Evolutionary conservation across 2,797 vertebrate species (phyloP).

Genomic region (Falco novaeseelandiae): DNA sequence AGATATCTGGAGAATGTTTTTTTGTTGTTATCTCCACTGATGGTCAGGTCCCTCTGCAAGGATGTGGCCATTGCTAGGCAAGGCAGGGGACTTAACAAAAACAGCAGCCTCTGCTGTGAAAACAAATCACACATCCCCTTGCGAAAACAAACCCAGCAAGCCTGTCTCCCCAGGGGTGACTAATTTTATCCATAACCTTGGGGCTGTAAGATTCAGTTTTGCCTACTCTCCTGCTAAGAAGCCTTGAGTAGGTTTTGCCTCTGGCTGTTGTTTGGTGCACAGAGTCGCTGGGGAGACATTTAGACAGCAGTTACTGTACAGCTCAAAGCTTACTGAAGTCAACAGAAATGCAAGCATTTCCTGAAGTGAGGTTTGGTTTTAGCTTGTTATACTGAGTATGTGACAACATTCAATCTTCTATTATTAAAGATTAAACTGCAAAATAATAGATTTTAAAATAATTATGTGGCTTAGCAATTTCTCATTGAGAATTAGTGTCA

Average conservation of each 20-base stretch:
- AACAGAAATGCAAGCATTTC: not conserved
- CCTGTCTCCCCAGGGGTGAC: not conserved
- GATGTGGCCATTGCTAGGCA: too few species aligned
- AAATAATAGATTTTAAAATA: constrained; percentile 1
- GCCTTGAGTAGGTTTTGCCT: not conserved
- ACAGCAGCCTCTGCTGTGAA: not conserved
- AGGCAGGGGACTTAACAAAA: not conserved
- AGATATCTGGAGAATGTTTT: not conserved
- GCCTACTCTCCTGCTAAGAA: not conserved
- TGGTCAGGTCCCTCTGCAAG: not conserved
- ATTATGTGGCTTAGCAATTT: not conserved
- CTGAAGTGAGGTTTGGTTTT: not conserved
- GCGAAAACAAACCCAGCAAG: not conserved
- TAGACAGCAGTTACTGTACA: not conserved
- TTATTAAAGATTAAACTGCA: not conserved
- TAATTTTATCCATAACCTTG: not conserved
- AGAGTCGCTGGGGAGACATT: not conserved
- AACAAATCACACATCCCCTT: not conserved
- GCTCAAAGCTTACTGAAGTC: not conserved
- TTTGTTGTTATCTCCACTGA: not conserved
- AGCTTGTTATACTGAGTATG: not conserved
- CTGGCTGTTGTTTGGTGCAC: not conserved
- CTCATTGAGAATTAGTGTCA: not conserved
- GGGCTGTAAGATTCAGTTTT: not conserved
- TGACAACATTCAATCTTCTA: not conserved